Evolutionary conservation across 2,113 vertebrate genomes (phyloP).

Genomic region (Synodontis membranacea): DNA sequence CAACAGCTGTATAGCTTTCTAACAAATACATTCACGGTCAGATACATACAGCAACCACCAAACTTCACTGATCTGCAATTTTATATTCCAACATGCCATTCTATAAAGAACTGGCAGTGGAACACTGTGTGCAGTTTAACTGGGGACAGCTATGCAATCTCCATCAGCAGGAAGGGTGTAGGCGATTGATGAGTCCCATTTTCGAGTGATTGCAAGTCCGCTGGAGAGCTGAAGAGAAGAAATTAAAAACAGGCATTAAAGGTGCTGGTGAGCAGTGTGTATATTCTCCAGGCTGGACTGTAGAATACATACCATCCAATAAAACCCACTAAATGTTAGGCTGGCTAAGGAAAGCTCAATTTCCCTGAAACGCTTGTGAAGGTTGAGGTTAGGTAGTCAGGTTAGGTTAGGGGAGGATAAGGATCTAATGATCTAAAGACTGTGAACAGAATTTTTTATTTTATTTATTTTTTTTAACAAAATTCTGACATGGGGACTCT

Average conservation of each 20-base stretch:
- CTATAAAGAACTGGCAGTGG: conserved; percentile 16
- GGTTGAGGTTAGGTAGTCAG: conserved; percentile 39
- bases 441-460: too few relatives aligned
- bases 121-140: conserved; percentile 40
- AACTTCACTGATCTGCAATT: not conserved
- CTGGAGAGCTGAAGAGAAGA: conserved; percentile 70
- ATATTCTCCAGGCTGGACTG: conserved; percentile 65
- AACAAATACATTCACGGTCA: too few relatives aligned
- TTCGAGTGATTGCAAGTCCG: conserved; percentile 50
- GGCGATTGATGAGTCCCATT: not conserved
- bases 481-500: too few relatives aligned
- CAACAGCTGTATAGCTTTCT: too few relatives aligned
- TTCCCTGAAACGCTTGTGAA: not conserved
- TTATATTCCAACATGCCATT: not conserved
- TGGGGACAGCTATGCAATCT: not conserved
- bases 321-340: conserved; percentile 70
- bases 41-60: too few relatives aligned
- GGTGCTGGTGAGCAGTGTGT: conserved; percentile 70
- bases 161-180: conserved; percentile 18
- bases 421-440: too few relatives aligned
- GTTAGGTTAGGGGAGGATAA: conserved; percentile 58
- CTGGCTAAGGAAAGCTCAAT: conserved; percentile 47
- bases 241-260: conserved; percentile 77
- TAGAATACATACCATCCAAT: not conserved
- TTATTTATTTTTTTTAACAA: too few relatives aligned